phyloP scores from a whole-genome alignment of 2,888 invertebrate species.

The Thereva nobilitata region DNA sequence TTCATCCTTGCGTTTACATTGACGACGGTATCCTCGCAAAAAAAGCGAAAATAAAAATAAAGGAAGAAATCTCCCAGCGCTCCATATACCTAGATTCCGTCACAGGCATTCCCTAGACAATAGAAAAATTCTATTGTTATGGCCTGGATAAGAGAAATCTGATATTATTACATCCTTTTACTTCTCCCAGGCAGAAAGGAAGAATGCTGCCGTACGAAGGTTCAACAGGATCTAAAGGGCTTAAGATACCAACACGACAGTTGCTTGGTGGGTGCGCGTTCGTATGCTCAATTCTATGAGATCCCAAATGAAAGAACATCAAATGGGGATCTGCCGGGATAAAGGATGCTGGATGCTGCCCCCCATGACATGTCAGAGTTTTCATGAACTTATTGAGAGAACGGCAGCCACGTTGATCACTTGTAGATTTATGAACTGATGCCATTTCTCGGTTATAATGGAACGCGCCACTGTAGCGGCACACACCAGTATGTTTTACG shows the following conservation, averaged over 20 bases:
- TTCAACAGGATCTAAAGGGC: slow-evolving; percentile 26
- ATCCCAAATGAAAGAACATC: slow-evolving; percentile 24
- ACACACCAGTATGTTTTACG: too few species aligned
- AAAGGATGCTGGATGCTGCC: slow-evolving; percentile 4
- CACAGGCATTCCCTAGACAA: slow-evolving; percentile 23
- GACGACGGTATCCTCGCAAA: background rate
- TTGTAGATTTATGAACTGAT: slow-evolving; percentile 27
- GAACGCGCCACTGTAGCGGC: too few species aligned
- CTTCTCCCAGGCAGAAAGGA: slow-evolving; percentile 18
- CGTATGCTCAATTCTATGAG: slow-evolving; percentile 12
- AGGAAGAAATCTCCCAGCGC: background rate
- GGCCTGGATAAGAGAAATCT: slow-evolving; percentile 28
- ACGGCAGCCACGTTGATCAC: slow-evolving; percentile 19
- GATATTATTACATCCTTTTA: slow-evolving; percentile 30
- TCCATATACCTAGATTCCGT: background rate
- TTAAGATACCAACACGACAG: slow-evolving; percentile 25
- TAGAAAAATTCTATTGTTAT: slow-evolving; percentile 26
- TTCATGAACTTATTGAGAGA: slow-evolving; percentile 15
- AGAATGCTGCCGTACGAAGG: slow-evolving; percentile 9
- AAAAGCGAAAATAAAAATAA: background rate
- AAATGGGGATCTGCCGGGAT: slow-evolving; percentile 23
- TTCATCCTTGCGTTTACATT: background rate
- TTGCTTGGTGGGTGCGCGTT: slow-evolving; percentile 13
- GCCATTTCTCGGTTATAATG: background rate
- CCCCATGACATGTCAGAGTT: slow-evolving; percentile 21